Evolutionary conservation across 2,797 vertebrate genomes (phyloP), one percentile per base, ranked within the genome.

Genomic region (Tragopan temminckii): DNA sequence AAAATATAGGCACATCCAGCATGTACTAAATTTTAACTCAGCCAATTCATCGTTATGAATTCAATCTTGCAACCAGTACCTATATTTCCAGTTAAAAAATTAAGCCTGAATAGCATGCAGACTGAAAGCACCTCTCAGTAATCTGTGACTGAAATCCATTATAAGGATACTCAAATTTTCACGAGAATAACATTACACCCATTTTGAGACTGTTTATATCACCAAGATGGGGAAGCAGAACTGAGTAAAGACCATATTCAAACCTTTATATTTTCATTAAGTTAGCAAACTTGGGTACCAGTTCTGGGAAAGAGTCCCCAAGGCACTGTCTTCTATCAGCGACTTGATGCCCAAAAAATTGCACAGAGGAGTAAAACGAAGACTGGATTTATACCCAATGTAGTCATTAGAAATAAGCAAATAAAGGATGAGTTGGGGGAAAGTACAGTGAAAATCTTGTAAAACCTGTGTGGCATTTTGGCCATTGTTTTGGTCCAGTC

Each of bases 21-120:
- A n/a, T 8, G 43, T 52, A 66, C 66, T 95, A 95, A 94, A 94
- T 93, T 94, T 85, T 80, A 90, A 78, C 84, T 83, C 38, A 35
- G 50, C 82, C 93, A 89, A 93, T 94, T 94, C 96, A 95, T 90
- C 6, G 21, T 86, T 87, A 95, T 69, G 66, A 84, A 93, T 89
- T 90, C 76, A 92, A 83, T 94, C 86, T 91, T 92, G 84, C 84
- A 94, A 89, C 33, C 75, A 71, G 82, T 91, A 92, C 68, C 72
- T 87, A 13, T 48, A 92, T 89, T 95, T 91, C 79, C 84, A 89
- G 81, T 80, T 83, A 29, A 92, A 93, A 94, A 92, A 85, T 67
- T 35, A 90, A 55, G 75, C 71, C 72, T 82, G 62, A 84, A 20
- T 24, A 74, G 78, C 71, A 68, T 82, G 62, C 4, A 4, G 35